Evolutionary conservation across 2,888 invertebrate genomes (phyloP), one percentile per base, ranked within the genome.

Genomic region (Ochlodes sylvanus): DNA sequence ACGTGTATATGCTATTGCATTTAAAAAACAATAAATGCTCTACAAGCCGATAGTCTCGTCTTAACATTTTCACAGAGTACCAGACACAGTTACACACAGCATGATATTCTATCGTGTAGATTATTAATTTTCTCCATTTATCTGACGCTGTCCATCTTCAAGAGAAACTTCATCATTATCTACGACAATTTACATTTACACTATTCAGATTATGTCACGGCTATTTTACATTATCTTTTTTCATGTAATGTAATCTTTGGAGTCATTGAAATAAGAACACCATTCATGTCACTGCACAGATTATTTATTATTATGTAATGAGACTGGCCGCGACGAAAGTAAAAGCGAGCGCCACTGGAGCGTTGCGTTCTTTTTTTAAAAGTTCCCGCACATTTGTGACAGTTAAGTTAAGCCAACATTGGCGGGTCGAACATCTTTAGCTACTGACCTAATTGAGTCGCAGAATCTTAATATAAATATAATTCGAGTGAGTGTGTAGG

Each of bases 281-380:
- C 80, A 82, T 85, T 80, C 77, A 81, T 77, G 79, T 75, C 77
- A 77, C 76, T 82, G 83, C 79, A 82, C 63, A 63, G 56, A 78
- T 67, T 67, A 67, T 79, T 77, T 68, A 81, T 82, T 79, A 81
- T 88, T 84, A 86, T 76, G 75, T 86, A 85, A 90, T 76, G 77
- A 76, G 81, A 84, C 83, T 80, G 83, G 83, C 82, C 81, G 82
- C 79, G 76, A 82, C 76, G 86, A 89, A 90, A 90, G 91, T 90
- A 89, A 90, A 83, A 88, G 87, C 78, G 77, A 76, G 76, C 79
- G 75, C 73, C 83, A 84, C 74, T 83, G 78, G 78, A 85, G 79
- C 89, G 87, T 85, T 66, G 78, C 72, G 69, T 76, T 76, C 76
- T 79, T 81, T 79, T 71, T 72, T 70, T 69, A 71, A 71, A 73